These are phyloP conservation scores for Vulpes lagopus DNA, from an alignment of 2,113 vertebrate species.

Conservation along the genomic window DNA sequence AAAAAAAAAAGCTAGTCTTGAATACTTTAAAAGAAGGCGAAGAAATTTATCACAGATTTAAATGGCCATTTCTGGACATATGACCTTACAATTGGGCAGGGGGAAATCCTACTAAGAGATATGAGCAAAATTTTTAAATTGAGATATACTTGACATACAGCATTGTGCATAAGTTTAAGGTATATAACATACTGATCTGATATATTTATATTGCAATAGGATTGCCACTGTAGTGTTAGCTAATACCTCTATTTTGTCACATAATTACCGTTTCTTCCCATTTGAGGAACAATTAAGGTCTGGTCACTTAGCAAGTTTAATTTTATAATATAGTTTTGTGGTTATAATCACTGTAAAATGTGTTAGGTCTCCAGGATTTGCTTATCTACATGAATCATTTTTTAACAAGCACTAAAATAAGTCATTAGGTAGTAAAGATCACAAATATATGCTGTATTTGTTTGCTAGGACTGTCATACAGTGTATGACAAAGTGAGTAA, in stretches of 20 bases:
- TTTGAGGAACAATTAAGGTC: not conserved
- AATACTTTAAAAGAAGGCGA: slow-evolving; percentile 2
- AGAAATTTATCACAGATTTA: slow-evolving; percentile 27
- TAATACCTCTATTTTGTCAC: not conserved
- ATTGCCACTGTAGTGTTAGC: not conserved
- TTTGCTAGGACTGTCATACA: not conserved
- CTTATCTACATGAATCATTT: not conserved
- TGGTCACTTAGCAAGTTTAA: not conserved
- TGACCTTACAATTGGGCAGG: not conserved
- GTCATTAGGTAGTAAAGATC: not conserved
- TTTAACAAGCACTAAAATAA: not conserved
- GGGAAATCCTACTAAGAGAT: not conserved
- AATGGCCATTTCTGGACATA: not conserved
- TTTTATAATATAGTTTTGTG: not conserved
- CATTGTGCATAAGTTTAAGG: not conserved
- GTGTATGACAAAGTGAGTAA: not conserved
- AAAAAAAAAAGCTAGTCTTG: not conserved
- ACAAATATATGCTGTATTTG: not conserved
- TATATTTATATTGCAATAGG: not conserved
- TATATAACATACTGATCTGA: not conserved
- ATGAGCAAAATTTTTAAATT: not conserved
- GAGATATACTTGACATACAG: not conserved
- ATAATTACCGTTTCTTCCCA: not conserved
- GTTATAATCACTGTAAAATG: not conserved
- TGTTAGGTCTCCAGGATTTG: not conserved